A percentile compares a stretch with the other conserved stretches of the same genome.
phyloP scores from a whole-genome alignment of 2,113 vertebrate genomes.

The Aphyosemion australe region DNA sequence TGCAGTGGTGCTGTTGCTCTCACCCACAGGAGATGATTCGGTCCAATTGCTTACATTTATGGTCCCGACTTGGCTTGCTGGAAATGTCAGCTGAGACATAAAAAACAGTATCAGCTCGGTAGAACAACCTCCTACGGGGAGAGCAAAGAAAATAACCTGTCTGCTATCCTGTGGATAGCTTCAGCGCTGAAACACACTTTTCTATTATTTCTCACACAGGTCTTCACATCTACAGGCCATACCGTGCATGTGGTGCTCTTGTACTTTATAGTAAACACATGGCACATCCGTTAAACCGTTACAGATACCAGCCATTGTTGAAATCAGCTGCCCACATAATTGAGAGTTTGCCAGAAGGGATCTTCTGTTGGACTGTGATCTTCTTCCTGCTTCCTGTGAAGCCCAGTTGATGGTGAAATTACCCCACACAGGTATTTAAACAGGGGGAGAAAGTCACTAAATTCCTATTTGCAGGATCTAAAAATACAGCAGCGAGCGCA shows the following conservation, averaged over 20 bases:
- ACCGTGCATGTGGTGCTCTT: slow-evolving; percentile 16
- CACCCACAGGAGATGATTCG: background rate
- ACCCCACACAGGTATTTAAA: background rate
- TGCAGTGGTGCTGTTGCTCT: background rate
- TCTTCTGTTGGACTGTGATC: slow-evolving; percentile 45
- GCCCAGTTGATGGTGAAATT: slow-evolving; percentile 19
- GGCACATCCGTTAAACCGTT: slow-evolving; percentile 53
- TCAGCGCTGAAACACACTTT: background rate
- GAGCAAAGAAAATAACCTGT: background rate
- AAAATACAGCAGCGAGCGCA: background rate
- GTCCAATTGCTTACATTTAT: background rate
- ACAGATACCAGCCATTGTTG: slow-evolving; percentile 51
- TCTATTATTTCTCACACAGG: slow-evolving; percentile 7
- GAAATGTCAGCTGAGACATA: background rate
- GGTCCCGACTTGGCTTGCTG: background rate
- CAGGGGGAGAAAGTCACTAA: background rate
- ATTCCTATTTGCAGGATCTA: background rate
- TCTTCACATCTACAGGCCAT: background rate
- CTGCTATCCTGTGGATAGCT: background rate
- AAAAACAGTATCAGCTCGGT: background rate
- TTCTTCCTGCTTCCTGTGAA: slow-evolving; percentile 27
- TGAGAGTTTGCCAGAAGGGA: slow-evolving; percentile 21
- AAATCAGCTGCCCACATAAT: slow-evolving; percentile 50
- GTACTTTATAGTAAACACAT: slow-evolving; percentile 27
- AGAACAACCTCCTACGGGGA: background rate